Percentiles rank a stretch among this genome's conserved stretches.
Evolutionary conservation across 2,113 vertebrate species (phyloP).

Genomic region (Tautogolabrus adspersus): DNA sequence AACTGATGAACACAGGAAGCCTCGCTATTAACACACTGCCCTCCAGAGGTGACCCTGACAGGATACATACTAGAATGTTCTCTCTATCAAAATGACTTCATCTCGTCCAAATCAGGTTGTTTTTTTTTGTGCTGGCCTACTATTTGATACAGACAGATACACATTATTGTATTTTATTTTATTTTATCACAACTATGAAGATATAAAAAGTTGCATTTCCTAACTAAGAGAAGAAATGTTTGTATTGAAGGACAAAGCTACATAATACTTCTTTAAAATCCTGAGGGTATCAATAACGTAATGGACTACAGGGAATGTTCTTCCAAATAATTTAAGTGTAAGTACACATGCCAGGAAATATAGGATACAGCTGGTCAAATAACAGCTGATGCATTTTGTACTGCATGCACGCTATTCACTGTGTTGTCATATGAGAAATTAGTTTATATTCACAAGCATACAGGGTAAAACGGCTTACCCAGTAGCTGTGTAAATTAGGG

Average conservation of each 20-base stretch:
- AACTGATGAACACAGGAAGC: neutral
- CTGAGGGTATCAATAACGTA: neutral
- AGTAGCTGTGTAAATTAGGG: neutral
- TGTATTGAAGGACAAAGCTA: neutral
- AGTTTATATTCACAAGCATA: neutral
- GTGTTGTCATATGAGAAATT: neutral
- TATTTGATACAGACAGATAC: neutral
- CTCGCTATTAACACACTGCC: neutral
- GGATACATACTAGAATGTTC: neutral
- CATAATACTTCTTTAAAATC: neutral
- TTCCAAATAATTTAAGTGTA: neutral
- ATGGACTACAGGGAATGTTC: neutral
- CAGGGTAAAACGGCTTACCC: neutral
- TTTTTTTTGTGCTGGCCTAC: neutral
- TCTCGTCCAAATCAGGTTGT: neutral
- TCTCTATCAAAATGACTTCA: neutral
- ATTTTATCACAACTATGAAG: neutral
- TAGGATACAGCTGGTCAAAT: no score
- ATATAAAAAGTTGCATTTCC: neutral
- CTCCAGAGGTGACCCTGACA: neutral
- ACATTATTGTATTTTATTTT: no score
- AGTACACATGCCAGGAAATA: neutral
- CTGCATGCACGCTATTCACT: neutral
- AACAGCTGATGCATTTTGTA: neutral
- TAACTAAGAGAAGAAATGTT: neutral